phyloP scores from a whole-genome alignment of 2,797 vertebrate genomes.

The Carduelis carduelis region DNA sequence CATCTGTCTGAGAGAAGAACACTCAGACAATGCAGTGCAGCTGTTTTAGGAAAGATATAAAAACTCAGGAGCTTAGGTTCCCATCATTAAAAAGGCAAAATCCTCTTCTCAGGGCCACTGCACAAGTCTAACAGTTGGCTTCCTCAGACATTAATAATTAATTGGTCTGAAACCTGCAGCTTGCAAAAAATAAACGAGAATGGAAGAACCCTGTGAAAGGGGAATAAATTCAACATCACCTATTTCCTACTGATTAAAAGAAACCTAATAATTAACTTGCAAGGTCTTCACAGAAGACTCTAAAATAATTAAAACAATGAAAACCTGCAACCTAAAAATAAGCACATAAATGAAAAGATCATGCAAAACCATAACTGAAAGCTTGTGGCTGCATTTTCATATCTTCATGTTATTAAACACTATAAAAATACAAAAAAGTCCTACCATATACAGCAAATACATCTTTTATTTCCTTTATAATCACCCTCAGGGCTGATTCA shows the following conservation, averaged over 20 bases:
- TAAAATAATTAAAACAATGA: background rate
- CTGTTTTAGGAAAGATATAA: background rate
- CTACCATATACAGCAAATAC: slow-evolving; percentile 98
- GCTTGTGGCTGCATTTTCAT: background rate
- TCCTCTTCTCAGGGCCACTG: background rate
- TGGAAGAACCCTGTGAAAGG: background rate
- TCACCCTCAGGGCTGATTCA: slow-evolving; percentile 90
- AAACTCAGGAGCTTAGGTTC: background rate
- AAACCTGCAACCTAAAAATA: background rate
- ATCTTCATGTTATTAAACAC: background rate
- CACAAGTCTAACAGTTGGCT: background rate
- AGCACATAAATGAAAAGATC: background rate
- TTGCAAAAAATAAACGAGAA: background rate
- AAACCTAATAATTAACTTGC: background rate
- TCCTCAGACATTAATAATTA: background rate
- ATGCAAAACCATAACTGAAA: background rate
- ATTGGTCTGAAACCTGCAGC: background rate
- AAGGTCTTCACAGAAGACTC: background rate
- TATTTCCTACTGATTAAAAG: background rate
- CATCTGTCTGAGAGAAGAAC: background rate
- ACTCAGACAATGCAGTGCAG: background rate
- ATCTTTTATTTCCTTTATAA: slow-evolving; percentile 97
- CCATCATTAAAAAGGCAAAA: background rate
- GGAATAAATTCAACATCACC: background rate
- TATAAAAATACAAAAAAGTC: background rate